These are phyloP conservation scores for Chaetops frenatus DNA, from an alignment of 2,113 vertebrate species.

Conservation along the genomic window DNA sequence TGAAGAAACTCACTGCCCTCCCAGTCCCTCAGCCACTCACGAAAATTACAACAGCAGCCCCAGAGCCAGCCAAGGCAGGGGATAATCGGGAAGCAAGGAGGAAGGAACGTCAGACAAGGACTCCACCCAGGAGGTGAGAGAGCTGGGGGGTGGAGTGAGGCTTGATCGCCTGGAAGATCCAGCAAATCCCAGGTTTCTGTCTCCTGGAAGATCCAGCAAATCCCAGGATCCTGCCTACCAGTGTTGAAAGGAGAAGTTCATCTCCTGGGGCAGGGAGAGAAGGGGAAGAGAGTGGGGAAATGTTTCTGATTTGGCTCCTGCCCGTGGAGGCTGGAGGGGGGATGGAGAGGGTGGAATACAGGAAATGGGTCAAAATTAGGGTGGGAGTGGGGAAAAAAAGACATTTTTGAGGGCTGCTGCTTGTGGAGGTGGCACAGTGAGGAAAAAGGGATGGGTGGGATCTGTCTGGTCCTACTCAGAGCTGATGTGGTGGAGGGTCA, in stretches of 20 bases:
- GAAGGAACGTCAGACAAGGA: slow-evolving; percentile 84
- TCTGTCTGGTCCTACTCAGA: background rate
- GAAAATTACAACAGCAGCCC: slow-evolving; percentile 68
- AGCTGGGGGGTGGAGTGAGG: background rate
- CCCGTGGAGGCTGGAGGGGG: background rate
- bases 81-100: slow-evolving; percentile 81
- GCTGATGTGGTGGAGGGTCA: background rate
- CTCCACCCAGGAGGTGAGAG: slow-evolving; percentile 83
- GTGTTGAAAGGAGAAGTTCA: background rate
- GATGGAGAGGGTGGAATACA: background rate
- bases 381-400: background rate
- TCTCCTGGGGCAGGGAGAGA: background rate
- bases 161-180: background rate
- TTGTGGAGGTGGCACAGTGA: fast-evolving
- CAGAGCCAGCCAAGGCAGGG: slow-evolving; percentile 78
- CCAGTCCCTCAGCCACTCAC: slow-evolving; percentile 65
- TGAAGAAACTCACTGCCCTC: slow-evolving; percentile 83
- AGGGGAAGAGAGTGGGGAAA: background rate
- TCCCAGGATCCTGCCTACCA: fast-evolving
- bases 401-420: background rate
- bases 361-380: background rate
- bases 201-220: background rate
- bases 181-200: background rate
- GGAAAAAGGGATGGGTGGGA: fast-evolving
- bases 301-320: background rate